Base-by-base conservation (phyloP, 2,888 invertebrate genomes). In the Aspidiotus destructor region DNA sequence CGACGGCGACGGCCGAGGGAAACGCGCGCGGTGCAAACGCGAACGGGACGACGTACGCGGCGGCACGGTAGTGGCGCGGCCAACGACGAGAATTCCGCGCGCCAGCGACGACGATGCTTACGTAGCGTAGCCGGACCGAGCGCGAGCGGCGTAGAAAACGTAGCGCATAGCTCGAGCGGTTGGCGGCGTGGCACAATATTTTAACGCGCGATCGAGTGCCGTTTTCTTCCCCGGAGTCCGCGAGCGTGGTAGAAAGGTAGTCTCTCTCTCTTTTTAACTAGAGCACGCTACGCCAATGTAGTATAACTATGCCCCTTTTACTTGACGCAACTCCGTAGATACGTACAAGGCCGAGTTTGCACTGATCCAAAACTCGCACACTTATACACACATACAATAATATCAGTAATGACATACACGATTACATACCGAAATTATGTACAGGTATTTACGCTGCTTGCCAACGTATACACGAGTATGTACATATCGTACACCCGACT, bases 21-120 rank as follows among this genome's bases (percentile, higher is more conserved):
- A 11, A 58, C 58, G 55, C 15, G 63, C 40, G 55, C 54, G 58
- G 58, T 52, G 58, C 41, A 58, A 62, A 54, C 42, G 16, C 54
- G 42, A 40, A 52, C 48, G 52, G 63, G 52, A 11, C 63, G 55
- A 55, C 54, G 55, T n/a, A 41, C 16, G 48, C 48, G 48, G 48
- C 48, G 48, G 28, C 48, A 55, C 55, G 55, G 17, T 7, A 15
- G 55, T 55, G n/a, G 15, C 11, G 15, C 15, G 52, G 52, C 52
- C 13, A 52, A 52, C 52, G 11, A n/a, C 11, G 13, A 52, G 52
- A n/a, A 52, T 5, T 52, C 13, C 52, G 52, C 13, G 28, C 28
- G 28, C 28, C 28, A 28, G 28, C 28, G 28, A 28, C 28, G 28
- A 28, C 28, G 28, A 28, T 28, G 28, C 28, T 28, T 28, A 28